A percentile compares a stretch with the other conserved stretches of the same genome.
Conservation (phyloP, 2,797 vertebrate genomes). For the Anomalospiza imberbis region DNA sequence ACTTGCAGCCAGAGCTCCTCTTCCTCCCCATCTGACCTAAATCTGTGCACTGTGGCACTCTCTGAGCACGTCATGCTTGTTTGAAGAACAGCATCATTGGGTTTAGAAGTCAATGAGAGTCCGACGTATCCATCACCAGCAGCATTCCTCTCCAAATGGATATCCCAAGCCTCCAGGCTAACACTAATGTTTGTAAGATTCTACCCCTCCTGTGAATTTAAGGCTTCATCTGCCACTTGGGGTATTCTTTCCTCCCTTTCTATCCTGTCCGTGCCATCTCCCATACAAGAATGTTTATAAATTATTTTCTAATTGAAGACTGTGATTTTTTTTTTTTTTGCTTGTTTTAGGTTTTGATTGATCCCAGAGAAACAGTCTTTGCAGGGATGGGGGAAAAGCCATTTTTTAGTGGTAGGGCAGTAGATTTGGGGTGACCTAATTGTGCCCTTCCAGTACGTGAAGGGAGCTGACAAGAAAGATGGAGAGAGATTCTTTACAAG, state of each 20-base stretch:
- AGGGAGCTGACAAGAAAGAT: neutral
- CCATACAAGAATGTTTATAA: neutral
- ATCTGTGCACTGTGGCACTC: neutral
- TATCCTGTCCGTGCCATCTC: neutral
- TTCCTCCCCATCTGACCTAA: slow-evolving; percentile 25
- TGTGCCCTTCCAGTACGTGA: neutral
- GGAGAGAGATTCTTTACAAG: neutral
- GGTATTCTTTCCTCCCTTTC: neutral
- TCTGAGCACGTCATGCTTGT: neutral
- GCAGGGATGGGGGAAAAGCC: neutral
- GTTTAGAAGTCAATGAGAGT: neutral
- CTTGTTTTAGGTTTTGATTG: neutral
- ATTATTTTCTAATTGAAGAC: neutral
- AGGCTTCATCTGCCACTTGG: neutral
- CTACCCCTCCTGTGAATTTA: neutral
- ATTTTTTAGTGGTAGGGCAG: neutral
- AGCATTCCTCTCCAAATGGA: neutral
- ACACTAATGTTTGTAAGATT: neutral
- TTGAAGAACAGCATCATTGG: neutral
- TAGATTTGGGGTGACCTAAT: neutral
- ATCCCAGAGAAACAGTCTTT: neutral
- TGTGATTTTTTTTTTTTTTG: neutral
- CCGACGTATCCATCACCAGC: neutral
- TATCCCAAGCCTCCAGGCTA: neutral
- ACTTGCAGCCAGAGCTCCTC: neutral